Evolutionary conservation across 1,140 invertebrate species (phyloP), one percentile per base, ranked within the genome.

Genomic region (Drosophila lini): DNA sequence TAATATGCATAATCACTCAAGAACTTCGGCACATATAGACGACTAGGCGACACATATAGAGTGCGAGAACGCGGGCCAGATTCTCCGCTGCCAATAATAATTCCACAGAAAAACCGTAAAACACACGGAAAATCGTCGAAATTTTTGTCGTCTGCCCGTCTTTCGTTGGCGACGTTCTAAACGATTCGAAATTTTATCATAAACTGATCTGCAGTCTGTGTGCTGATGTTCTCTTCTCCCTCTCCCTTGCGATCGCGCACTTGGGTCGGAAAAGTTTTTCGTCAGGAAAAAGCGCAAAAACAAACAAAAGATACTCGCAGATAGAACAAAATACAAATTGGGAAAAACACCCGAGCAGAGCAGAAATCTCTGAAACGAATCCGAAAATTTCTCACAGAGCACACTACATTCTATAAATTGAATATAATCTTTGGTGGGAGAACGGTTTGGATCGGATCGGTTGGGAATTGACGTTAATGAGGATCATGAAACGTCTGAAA

Each of bases 151-250:
- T 78, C 81, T 81, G 59, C 59, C 78, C 71, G 74, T 74, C 63
- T 71, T 53, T 79, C 56, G 67, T 74, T 77, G 70, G 64, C 65
- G 65, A 61, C 70, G 84, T 91, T 91, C 90, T 90, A 90, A 90
- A 78, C 90, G 80, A 81, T 77, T 90, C 90, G 90, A 90, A 91
- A 90, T 91, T 91, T 91, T 83, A 91, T 91, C 90, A 91, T 83
- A 90, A 86, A 91, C 90, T 91, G 82, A 91, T 85, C 78, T 69
- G 55, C 56, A 80, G 79, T 82, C 80, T 58, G 28, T 73, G 75
- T 80, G 50, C 50, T 22, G 19, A 15, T 53, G 32, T 80, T 70
- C 50, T 84, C 50, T 83, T 74, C 64, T 74, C 57, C 56, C 50
- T 65, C 73, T 81, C 57, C 13, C 65, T 61, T 15, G 11, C 32